Evolutionary conservation across 2,888 invertebrate genomes (phyloP).

Genomic region (Lycia hirtaria): DNA sequence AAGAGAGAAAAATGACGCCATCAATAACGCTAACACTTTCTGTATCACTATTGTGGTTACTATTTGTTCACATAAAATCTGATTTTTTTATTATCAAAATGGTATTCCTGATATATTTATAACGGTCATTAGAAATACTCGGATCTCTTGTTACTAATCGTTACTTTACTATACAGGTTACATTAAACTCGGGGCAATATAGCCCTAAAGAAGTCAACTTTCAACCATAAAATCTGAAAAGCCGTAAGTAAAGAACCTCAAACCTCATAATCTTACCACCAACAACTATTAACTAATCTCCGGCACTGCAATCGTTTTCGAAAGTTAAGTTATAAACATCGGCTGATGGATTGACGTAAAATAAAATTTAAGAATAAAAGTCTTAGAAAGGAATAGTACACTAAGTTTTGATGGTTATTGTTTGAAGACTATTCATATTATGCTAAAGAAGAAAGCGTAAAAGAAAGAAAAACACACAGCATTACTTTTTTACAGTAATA

Average conservation of each 20-base stretch:
- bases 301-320: conserved; percentile 16
- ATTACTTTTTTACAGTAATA: too few species aligned
- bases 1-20: background rate
- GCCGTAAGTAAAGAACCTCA: conserved; percentile 11
- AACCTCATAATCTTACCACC: conserved; percentile 1
- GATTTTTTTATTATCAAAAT: background rate
- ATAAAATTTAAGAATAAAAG: conserved; percentile 13
- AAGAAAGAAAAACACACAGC: too few species aligned
- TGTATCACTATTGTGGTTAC: too few species aligned
- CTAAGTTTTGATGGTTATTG: conserved; percentile 10
- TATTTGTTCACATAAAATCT: background rate
- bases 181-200: conserved; percentile 1
- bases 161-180: background rate
- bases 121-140: conserved; percentile 4
- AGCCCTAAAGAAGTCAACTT: conserved; percentile 20
- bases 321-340: conserved; percentile 24
- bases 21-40: background rate
- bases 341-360: conserved; percentile 22
- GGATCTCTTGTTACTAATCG: conserved; percentile 2
- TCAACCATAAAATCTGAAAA: conserved; percentile 24
- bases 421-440: background rate
- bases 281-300: conserved; percentile 1
- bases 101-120: conserved; percentile 7
- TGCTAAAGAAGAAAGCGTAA: background rate
- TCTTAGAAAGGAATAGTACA: conserved; percentile 1